Conservation (phyloP, 2,113 vertebrate genomes). For the Paedocypris sp. region DNA sequence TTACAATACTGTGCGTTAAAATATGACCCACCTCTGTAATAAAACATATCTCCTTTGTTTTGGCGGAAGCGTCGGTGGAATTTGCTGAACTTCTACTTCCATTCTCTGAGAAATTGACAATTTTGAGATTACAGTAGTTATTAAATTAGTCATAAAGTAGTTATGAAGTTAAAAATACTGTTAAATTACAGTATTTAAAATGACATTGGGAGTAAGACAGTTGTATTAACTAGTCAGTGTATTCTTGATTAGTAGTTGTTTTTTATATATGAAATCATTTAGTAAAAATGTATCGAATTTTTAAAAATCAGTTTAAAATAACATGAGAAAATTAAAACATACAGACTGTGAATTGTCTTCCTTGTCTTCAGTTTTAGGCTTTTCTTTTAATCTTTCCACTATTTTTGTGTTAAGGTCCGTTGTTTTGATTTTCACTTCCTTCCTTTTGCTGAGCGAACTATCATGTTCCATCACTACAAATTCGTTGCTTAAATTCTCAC, state of each 20-base stretch:
- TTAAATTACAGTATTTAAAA: not conserved
- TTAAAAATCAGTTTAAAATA: not conserved
- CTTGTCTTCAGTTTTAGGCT: not conserved
- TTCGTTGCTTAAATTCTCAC: not conserved
- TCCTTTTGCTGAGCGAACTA: not conserved
- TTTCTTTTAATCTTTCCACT: not conserved
- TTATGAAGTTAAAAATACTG: not conserved
- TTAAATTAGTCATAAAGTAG: not conserved
- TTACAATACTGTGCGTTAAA: not conserved
- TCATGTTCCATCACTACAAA: not conserved
- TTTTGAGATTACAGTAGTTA: not conserved
- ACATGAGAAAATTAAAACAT: not conserved
- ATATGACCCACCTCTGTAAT: not conserved
- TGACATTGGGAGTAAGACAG: not conserved
- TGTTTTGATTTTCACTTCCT: not conserved
- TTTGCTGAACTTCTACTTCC: not conserved
- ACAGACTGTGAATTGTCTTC: not conserved
- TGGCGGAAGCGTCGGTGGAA: slow-evolving; percentile 1
- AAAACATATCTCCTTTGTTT: not conserved
- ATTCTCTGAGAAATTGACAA: not conserved
- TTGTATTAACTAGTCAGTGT: too few relatives aligned
- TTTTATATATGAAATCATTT: too few relatives aligned
- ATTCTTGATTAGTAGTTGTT: too few relatives aligned
- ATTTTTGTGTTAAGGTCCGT: not conserved
- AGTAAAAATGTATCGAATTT: too few relatives aligned